Base-by-base conservation (phyloP, 2,797 vertebrate genomes). In the Liparis tanakae region DNA sequence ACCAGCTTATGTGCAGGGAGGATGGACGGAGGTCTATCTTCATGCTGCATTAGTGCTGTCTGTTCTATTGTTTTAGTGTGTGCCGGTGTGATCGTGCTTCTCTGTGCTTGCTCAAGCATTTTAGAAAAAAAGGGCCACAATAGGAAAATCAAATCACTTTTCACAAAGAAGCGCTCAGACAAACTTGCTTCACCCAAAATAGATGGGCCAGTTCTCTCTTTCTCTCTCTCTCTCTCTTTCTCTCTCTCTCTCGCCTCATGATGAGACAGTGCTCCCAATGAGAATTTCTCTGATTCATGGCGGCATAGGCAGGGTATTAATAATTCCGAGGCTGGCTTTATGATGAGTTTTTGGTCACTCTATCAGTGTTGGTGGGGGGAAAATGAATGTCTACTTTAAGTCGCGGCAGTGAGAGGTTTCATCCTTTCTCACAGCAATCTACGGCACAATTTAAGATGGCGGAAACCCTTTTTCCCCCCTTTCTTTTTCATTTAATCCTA, bases 91-190 rank as follows among this genome's bases (percentile, higher is more conserved):
- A 50, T 20, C 3, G 39, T 55, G 74, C 20, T 44, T 70, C n/a
- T 20, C 72, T 70, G 67, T 41, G 83, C 85, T 79, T 75, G 71
- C 58, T 61, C 64, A 56, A 78, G 71, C 70, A 56, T 85, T 84
- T 80, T 75, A 61, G 46, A n/a, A 39, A 60, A 67, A 78, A 67
- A 76, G 71, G 54, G 44, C 62, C n/a, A 68, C 72, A 58, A 77
- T 80, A 75, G 50, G 74, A 78, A 91, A 89, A 85, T 88, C 65
- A 85, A 89, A 91, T 88, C 81, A 76, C 76, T 89, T 81, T 70
- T 77, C 68, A 65, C 80, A 76, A 71, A 78, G 80, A 74, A 67
- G 85, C 67, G 44, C 80, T 75, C 77, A 78, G 78, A 86, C 82
- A 70, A 81, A 78, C 88, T 80, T 48, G 65, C 56, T 79, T 86